Base-by-base conservation (phyloP, 2,797 vertebrate genomes). In the Saxicola maurus region DNA sequence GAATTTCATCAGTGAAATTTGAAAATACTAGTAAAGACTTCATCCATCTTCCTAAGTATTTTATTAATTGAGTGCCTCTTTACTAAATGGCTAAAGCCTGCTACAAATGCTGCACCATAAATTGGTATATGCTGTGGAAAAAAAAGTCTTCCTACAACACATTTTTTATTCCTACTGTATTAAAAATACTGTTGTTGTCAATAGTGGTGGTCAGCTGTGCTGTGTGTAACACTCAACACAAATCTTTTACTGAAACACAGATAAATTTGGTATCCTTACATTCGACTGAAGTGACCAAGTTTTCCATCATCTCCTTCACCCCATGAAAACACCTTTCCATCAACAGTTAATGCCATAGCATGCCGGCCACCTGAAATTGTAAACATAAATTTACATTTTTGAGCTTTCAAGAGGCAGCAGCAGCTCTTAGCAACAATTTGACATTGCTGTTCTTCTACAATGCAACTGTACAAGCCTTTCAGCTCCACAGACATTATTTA, bases 231-330 rank as follows among this genome's bases (percentile, higher is more conserved):
- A 40, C 1, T 10, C 18, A 55, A 59, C 27, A 53, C 4, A 48
- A 18, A 31, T 24, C 25, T 76, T 40, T 28, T 48, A 46, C 19
- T 69, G 57, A 87, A 72, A 62, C 5, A 60, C 2, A 45, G 38
- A 78, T 14, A 60, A 64, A 77, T 68, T 31, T 42, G 21, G 19
- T 14, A 55, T 60, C 35, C 98, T 91, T 97, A 99, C 99, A 99
- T 99, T 97, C 99, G 97, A 95, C 99, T 99, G 95, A 99, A 99
- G 94, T 99, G 99, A 62, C 99, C 99, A 68, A 99, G 98, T 85
- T 99, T 99, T 83, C 99, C 99, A 52, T 99, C 99, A 35, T 99
- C 99, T 77, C 99, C 99, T 97, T 99, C 99, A 16, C 99, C 99
- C 99, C 99, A 99, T 2, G 99, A 99, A 94, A 99, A 99, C 6